Evolutionary conservation across 2,797 vertebrate genomes (phyloP).

Genomic region (Urocyon cinereoargenteus): DNA sequence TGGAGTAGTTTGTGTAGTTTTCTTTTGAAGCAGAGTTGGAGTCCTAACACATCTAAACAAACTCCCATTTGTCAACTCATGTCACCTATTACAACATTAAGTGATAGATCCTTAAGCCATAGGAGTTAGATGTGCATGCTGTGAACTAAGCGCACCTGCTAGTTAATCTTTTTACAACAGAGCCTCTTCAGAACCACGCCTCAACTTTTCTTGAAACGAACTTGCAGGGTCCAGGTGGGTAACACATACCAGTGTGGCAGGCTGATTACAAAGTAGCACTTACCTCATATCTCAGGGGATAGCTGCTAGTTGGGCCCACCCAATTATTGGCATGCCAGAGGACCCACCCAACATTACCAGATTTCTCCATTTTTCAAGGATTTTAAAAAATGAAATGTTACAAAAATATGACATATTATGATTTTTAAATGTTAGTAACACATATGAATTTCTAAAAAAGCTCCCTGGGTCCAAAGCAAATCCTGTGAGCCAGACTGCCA

Average conservation of each 20-base stretch:
- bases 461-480: neutral
- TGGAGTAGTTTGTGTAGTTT: neutral
- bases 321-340: neutral
- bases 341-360: neutral
- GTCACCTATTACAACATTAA: slow-evolving; percentile 34
- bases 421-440: slow-evolving; percentile 34
- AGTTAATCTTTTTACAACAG: neutral
- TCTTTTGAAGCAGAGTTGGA: neutral
- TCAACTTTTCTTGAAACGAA: neutral
- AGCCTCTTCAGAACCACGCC: neutral
- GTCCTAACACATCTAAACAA: neutral
- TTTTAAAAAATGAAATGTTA: neutral
- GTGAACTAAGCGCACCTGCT: neutral
- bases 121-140: neutral
- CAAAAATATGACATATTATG: neutral
- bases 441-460: slow-evolving; percentile 3
- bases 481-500: neutral
- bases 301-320: neutral
- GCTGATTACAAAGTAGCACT: neutral
- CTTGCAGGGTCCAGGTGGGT: neutral
- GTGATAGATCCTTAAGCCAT: neutral
- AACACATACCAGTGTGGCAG: neutral
- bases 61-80: neutral
- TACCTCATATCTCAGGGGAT: neutral
- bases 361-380: neutral